phyloP scores from a whole-genome alignment of 2,888 invertebrate species.

The Alviniconcha strummeri region DNA sequence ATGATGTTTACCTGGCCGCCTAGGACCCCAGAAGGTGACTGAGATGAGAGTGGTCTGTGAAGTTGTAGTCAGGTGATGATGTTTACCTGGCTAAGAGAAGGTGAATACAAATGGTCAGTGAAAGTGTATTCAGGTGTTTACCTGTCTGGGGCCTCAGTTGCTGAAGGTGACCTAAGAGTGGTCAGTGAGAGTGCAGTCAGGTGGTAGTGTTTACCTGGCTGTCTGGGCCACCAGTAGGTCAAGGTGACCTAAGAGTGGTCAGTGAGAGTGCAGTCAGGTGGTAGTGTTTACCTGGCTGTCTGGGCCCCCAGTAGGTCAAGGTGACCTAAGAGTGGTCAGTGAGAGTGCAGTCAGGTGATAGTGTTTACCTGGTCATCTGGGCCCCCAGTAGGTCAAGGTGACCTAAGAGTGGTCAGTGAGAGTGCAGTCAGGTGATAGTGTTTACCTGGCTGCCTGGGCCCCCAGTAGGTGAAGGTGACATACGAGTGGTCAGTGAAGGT shows the following conservation, averaged over 20 bases:
- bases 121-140: too few species aligned
- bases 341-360: too few species aligned
- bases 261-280: too few species aligned
- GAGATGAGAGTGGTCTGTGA: too few species aligned
- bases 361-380: constrained; percentile 52
- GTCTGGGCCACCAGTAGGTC: neutral
- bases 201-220: neutral
- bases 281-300: neutral
- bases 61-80: neutral
- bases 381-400: constrained; percentile 57
- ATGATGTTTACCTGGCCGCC: too few species aligned
- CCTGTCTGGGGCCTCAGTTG: neutral
- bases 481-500: constrained; percentile 44
- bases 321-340: neutral
- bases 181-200: too few species aligned
- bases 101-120: too few species aligned
- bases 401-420: constrained; percentile 46
- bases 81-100: neutral
- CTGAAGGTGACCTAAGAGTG: neutral
- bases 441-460: constrained; percentile 53
- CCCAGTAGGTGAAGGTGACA: constrained; percentile 58
- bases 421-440: constrained; percentile 45
- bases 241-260: neutral
- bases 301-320: neutral
- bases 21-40: too few species aligned